These are phyloP conservation scores for Tragulus kanchil DNA, from an alignment of 2,113 vertebrate genomes.

Conservation along the genomic window DNA sequence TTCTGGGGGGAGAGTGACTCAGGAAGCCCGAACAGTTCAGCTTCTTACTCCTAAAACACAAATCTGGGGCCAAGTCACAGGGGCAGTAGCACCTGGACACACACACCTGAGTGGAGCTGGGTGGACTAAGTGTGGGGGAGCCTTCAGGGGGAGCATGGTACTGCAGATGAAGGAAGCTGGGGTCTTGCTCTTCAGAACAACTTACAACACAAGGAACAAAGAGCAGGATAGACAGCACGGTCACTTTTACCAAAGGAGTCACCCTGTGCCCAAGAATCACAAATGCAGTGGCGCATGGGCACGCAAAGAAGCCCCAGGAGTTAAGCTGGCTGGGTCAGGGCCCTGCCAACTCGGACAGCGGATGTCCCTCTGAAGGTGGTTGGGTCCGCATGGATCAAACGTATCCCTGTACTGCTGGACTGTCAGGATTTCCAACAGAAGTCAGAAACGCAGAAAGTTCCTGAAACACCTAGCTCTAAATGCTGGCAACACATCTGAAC, in stretches of 20 bases:
- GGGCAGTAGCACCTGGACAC: background rate
- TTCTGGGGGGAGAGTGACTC: background rate
- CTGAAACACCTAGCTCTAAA: background rate
- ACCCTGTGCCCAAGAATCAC: background rate
- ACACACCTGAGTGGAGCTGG: background rate
- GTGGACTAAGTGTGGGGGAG: accelerated
- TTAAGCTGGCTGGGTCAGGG: background rate
- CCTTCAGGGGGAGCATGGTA: background rate
- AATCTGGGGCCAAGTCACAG: background rate
- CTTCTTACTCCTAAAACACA: background rate
- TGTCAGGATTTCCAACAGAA: background rate
- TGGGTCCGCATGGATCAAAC: background rate
- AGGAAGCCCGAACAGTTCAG: background rate
- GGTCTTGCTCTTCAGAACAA: background rate
- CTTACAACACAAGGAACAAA: background rate
- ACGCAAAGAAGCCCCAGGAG: background rate
- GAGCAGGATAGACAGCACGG: background rate
- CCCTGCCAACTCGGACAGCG: background rate
- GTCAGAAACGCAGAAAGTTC: background rate
- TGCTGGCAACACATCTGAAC: background rate
- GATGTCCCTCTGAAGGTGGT: background rate
- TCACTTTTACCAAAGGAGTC: background rate
- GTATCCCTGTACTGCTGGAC: too few species aligned
- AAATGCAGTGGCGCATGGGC: background rate
- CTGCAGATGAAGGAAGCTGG: background rate